Evolutionary conservation across 2,113 vertebrate species (phyloP).

Genomic region (Rousettus leschenaultii): DNA sequence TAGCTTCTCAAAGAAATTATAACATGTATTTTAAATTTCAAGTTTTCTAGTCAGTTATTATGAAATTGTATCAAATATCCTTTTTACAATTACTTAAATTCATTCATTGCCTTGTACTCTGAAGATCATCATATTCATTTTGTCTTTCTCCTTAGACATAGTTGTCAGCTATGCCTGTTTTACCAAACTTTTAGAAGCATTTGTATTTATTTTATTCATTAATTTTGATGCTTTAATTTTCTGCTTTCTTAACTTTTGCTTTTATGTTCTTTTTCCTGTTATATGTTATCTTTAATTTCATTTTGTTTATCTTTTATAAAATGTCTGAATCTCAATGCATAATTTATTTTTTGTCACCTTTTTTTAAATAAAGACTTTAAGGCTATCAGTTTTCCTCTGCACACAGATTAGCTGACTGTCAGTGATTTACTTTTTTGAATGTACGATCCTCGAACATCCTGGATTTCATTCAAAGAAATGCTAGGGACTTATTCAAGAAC

Average conservation of each 20-base stretch:
- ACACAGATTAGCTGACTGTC: neutral
- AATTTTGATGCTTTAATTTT: neutral
- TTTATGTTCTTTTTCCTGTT: neutral
- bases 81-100: neutral
- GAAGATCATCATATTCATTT: neutral
- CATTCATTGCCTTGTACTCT: neutral
- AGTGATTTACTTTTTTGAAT: neutral
- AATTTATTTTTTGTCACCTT: neutral
- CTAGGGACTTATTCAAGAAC: neutral
- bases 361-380: neutral
- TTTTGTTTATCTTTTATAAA: neutral
- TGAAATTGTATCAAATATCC: neutral
- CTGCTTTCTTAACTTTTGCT: neutral
- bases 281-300: neutral
- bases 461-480: neutral
- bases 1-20: neutral
- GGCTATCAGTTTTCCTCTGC: neutral
- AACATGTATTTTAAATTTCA: neutral
- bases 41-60: neutral
- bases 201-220: neutral
- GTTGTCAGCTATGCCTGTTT: neutral
- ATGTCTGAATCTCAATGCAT: neutral
- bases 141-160: neutral
- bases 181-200: neutral
- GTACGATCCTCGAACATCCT: neutral